Base-by-base conservation (phyloP, 1,140 invertebrate species). In the Riptortus pedestris region DNA sequence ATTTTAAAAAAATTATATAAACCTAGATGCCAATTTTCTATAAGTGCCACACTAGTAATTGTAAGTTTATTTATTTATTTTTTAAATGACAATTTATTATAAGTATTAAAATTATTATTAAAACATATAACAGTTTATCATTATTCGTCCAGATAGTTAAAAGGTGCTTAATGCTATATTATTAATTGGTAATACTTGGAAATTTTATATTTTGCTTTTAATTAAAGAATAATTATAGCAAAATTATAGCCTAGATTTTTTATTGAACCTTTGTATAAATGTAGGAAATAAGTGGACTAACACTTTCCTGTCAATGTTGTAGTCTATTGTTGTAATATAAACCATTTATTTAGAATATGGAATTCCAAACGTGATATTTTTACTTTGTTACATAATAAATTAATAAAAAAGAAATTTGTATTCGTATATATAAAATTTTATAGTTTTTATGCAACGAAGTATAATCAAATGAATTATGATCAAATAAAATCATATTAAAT, bases 361-460 rank as follows among this genome's bases (percentile, higher is more conserved):
- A 38, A 5, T 20, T 7, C n/a, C 48, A 18, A 20, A 7, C 18
- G 43, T 45, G 16, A 51, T 20, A 51, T 51, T 20, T 2, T 22
- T 51, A 51, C 22, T n/a, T n/a, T 51, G 22, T 20, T 51, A 51
- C 18, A 20, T 51, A 20, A 20, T 51, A 51, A 20, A 22, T 20
- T 18, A 20, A 51, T 22, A 20, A 20, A 51, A 20, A 9, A 51
- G 11, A 20, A 20, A 20, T 48, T 51, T 51, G 3, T 51, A 51
- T 51, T n/a, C 48, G 9, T 51, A 51, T 51, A 20, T 20, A 51
- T 51, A 38, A 51, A 20, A 20, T 51, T 51, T 20, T 11, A 51
- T 51, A 51, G 48, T 51, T 51, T 48, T 51, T 51, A 51, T 22
- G 48, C 48, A 51, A 51, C 48, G 48, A 51, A 51, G 24, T 51